A percentile compares a stretch with the other conserved stretches of the same genome.
Evolutionary conservation across 2,113 vertebrate genomes (phyloP).

Genomic region (Lampris incognitus): DNA sequence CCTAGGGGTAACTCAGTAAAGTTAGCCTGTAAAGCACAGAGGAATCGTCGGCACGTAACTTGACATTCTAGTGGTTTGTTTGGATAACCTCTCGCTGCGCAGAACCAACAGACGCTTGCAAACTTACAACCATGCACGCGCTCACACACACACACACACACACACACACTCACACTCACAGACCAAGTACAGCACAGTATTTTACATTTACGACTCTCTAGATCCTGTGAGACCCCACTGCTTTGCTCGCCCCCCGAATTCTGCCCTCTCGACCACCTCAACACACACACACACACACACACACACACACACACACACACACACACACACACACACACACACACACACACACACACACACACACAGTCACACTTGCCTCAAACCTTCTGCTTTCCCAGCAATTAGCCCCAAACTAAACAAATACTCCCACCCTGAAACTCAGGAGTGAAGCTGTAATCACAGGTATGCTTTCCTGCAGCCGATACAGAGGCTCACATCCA

Average conservation of each 20-base stretch:
- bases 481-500: too few relatives aligned
- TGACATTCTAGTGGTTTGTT: slow-evolving; percentile 86
- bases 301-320: slow-evolving; percentile 22
- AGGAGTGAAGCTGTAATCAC: slow-evolving; percentile 47
- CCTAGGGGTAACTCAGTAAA: slow-evolving; percentile 81
- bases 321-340: slow-evolving; percentile 11
- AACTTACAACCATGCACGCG: slow-evolving; percentile 8
- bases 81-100: slow-evolving; percentile 81
- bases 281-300: slow-evolving; percentile 40
- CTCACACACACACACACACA: slow-evolving; percentile 39
- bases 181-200: slow-evolving; percentile 73
- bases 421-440: slow-evolving; percentile 29
- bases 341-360: background rate
- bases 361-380: slow-evolving; percentile 5
- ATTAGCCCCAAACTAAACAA: slow-evolving; percentile 62
- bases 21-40: slow-evolving; percentile 84
- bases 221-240: slow-evolving; percentile 51
- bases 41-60: slow-evolving; percentile 84
- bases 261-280: slow-evolving; percentile 62
- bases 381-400: slow-evolving; percentile 58
- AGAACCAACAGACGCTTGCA: slow-evolving; percentile 51
- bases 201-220: slow-evolving; percentile 83
- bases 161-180: slow-evolving; percentile 6
- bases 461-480: slow-evolving; percentile 13
- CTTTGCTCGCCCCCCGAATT: slow-evolving; percentile 39